phyloP scores from a whole-genome alignment of 2,113 vertebrate genomes.

The Passer montanus region DNA sequence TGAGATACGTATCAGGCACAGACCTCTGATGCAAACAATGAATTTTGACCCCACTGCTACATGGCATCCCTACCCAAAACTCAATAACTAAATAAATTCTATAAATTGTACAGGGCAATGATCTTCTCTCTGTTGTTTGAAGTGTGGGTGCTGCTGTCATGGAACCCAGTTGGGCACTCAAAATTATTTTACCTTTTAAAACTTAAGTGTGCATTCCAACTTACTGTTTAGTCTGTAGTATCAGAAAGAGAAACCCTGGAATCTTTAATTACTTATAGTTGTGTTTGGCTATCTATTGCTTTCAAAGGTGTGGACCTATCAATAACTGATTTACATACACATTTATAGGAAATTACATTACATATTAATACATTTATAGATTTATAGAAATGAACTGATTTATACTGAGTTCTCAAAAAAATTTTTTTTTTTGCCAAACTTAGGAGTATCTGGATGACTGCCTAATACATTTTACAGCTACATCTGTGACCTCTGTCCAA shows the following conservation, averaged over 20 bases:
- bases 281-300: background rate
- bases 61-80: background rate
- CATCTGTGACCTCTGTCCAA: constrained; percentile 33
- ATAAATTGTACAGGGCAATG: background rate
- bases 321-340: background rate
- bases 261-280: background rate
- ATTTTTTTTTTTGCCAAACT: background rate
- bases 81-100: background rate
- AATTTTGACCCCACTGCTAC: background rate
- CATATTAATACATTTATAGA: background rate
- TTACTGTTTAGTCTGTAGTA: background rate
- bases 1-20: background rate
- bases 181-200: background rate
- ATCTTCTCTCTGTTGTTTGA: background rate
- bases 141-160: background rate
- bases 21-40: background rate
- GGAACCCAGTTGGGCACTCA: background rate
- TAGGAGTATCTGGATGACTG: background rate
- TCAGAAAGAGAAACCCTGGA: background rate
- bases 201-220: background rate
- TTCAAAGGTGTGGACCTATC: background rate
- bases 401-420: background rate
- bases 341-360: background rate
- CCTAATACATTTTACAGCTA: background rate
- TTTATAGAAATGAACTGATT: background rate